These are phyloP conservation scores for Onthophagus taurus DNA, from an alignment of 1,140 invertebrate species.

Conservation along the genomic window DNA sequence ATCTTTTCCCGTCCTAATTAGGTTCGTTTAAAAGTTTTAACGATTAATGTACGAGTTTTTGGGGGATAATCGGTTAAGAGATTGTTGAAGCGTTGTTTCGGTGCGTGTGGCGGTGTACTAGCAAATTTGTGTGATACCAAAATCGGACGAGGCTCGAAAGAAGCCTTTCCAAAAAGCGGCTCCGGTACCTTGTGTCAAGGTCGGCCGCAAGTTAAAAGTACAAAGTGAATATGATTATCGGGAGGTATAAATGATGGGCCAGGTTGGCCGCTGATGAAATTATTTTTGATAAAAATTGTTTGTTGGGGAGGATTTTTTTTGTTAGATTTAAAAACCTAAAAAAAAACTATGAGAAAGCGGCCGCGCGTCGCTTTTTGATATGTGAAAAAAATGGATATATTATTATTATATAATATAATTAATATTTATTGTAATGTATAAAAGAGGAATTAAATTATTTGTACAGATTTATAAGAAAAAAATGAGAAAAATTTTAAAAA, in stretches of 20 bases:
- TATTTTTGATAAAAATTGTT: conserved; percentile 42
- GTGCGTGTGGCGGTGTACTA: conserved; percentile 7
- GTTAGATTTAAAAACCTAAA: conserved; percentile 40
- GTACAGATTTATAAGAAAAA: conserved; percentile 39
- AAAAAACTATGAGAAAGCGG: conserved; percentile 32
- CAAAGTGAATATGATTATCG: conserved; percentile 27
- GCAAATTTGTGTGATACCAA: conserved; percentile 12
- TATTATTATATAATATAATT: conserved; percentile 29
- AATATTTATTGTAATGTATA: conserved; percentile 38
- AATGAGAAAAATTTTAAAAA: too few relatives aligned
- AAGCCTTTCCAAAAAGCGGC: conserved; percentile 24
- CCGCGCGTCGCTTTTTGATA: conserved; percentile 36
- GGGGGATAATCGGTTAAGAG: too few relatives aligned
- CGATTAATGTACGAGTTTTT: too few relatives aligned
- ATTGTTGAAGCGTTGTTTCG: too few relatives aligned
- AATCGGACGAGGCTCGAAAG: conserved; percentile 18
- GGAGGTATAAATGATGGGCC: conserved; percentile 32
- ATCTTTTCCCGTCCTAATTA: too few relatives aligned
- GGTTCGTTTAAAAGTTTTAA: too few relatives aligned
- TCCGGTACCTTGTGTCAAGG: conserved; percentile 33
- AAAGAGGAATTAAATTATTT: conserved; percentile 39
- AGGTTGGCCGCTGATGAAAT: conserved; percentile 28
- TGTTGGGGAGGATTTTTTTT: conserved; percentile 42
- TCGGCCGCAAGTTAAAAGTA: conserved; percentile 34
- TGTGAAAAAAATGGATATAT: conserved; percentile 40